Base-by-base conservation (phyloP, 1,140 invertebrate species). In the Xylocopa sonorina region DNA sequence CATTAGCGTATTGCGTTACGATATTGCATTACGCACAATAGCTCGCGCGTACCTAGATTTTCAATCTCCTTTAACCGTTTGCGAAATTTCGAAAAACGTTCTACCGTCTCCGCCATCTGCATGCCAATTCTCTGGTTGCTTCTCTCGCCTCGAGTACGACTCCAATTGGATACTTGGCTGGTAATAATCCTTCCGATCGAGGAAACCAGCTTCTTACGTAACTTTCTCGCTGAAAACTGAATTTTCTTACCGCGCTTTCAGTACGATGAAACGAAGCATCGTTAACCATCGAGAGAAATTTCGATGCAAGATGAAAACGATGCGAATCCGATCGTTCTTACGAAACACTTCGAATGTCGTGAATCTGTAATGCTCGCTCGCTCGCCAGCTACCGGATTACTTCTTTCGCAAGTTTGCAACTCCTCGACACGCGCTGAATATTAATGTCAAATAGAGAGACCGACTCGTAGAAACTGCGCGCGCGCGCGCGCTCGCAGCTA, bases 1-100 rank as follows among this genome's bases (percentile, higher is more conserved):
- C 29, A 50, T 48, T 46, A 69, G 64, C 12, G 50, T 60, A 60
- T 41, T 48, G 75, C 55, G 55, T 78, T 78, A 60, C 75, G n/a
- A 21, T 78, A 71, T 71, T 71, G 55, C 66, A 24, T 60, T 71
- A 50, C 67, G 66, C 73, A 29, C 55, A 32, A 38, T 46, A 34
- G 0, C 38, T 46, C 6, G 27, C 50, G 41, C 21, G n/a, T 63
- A 29, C 32, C 6, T 57, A 60, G 66, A 60, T 69, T 78, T 60
- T 41, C 43, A 34, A 71, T 60, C 66, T 32, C 21, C 32, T 12
- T 71, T n/a, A n/a, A 18, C 43, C 66, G 50, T 78, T 78, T 69
- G n/a, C 66, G 66, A 71, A 78, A 78, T 53, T 57, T 21, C n/a
- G n/a, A n/a, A 1, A 16, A 3, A 21, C 51, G 18, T 29, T 50